Evolutionary conservation across 2,888 invertebrate genomes (phyloP), one percentile per base, ranked within the genome.

Genomic region (Nomada goodeniana): DNA sequence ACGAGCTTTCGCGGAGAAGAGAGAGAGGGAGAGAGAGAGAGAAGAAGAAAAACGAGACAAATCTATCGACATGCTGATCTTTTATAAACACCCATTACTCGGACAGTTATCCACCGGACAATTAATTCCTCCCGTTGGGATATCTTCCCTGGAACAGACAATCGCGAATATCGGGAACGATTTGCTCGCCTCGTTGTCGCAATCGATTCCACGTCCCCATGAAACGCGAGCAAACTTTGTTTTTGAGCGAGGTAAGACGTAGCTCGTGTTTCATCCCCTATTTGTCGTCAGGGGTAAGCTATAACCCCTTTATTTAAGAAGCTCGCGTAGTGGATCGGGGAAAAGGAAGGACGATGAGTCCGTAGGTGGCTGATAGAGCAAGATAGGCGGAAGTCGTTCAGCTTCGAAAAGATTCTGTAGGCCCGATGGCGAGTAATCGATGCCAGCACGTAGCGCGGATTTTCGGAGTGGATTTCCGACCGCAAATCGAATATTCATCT

Each of bases 401-500:
- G 26, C 18, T 23, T 29, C 73, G 36, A 36, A 55, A 64, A 84
- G 80, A 80, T 83, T 70, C 69, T 20, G n/a, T 15, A 42, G 78
- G 64, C 72, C 60, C 63, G 23, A 65, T 60, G 26, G 67, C 53
- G 36, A 42, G 53, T 53, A 72, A 59, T 70, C 64, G 65, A n/a
- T 52, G 53, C 47, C n/a, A 23, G 53, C 36, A 73, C 53, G 63
- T 23, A 50, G 44, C 29, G 26, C 61, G 79, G 83, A 76, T 84
- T 84, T 77, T 80, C 79, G 26, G 73, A 50, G 67, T 59, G 82
- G 76, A 83, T 80, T 76, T 73, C 63, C 44, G 65, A 4, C 68
- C 69, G n/a, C 29, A 60, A 82, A 78, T 73, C 76, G 79, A 79
- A 84, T 84, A 82, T 82, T 82, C 80, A 82, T 74, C 70, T 73